Base-by-base conservation (phyloP, 2,113 vertebrate species). In the Collichthys lucidus region DNA sequence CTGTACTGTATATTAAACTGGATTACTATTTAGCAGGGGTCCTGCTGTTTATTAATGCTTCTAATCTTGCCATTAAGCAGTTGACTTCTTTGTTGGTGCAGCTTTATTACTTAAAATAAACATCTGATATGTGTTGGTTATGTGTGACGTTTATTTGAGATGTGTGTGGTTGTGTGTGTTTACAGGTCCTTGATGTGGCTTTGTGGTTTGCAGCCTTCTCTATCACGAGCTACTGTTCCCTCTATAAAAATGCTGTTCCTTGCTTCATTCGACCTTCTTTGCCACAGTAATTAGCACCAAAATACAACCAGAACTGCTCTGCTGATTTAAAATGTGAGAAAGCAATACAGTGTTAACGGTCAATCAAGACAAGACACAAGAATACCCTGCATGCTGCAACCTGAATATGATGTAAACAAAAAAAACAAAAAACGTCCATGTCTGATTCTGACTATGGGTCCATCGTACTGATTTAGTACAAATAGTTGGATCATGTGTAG, bases 161-260 rank as follows among this genome's bases (percentile, higher is more conserved):
- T 24, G 26, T 29, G 35, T 59, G 56, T 57, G 35, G 11, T 24
- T 16, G 62, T 61, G 55, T 19, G 56, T 82, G 44, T 71, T 74
- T 62, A 68, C 68, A 61, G n/a, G 47, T 62, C 63, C 55, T 55
- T 74, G 62, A 56, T 73, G 68, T 59, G 76, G 71, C 57, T 74
- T 57, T 0, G 44, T 64, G 64, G 57, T 74, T 69, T 64, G 35
- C 49, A 55, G 55, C 4, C 22, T 17, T 59, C 59, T 64, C 64
- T 12, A 57, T 57, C 69, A 29, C n/a, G 1, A 66, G 49, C 82
- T 56, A 15, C 76, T 35, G 12, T 31, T 64, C 22, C 5, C 12
- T 4, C 42, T 31, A 10, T 63, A 74, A 75, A 79, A 16, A 55
- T 10, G 4, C 5, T 42, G 12, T 9, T 55, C 24, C 67, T 24